These are phyloP conservation scores for Andrena fulva DNA, from an alignment of 2,888 invertebrate species.

Conservation along the genomic window DNA sequence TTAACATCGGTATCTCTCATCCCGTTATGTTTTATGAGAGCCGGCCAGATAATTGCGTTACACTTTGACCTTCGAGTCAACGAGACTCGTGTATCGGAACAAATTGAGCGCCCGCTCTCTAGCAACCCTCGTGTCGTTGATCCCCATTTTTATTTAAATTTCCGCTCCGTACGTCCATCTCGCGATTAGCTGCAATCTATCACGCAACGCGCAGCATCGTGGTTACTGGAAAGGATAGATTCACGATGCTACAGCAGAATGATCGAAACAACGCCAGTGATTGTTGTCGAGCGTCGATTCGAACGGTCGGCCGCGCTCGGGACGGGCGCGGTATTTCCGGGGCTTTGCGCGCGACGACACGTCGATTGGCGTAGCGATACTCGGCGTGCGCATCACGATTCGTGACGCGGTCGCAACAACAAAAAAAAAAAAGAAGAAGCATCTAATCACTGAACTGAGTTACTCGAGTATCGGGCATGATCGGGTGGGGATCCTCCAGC, in stretches of 20 bases:
- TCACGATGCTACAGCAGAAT: slow-evolving; percentile 21
- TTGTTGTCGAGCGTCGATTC: slow-evolving; percentile 73
- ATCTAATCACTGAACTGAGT: neutral
- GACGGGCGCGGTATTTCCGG: slow-evolving; percentile 84
- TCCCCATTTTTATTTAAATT: slow-evolving; percentile 27
- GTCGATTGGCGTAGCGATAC: slow-evolving; percentile 74
- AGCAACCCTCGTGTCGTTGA: slow-evolving; percentile 3
- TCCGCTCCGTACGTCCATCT: neutral
- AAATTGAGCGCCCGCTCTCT: neutral
- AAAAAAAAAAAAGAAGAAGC: slow-evolving; percentile 11
- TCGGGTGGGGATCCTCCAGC: neutral
- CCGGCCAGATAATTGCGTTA: slow-evolving; percentile 5
- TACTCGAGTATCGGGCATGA: no score
- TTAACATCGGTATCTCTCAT: neutral
- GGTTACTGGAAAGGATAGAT: neutral
- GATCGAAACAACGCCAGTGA: slow-evolving; percentile 69
- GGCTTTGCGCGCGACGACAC: slow-evolving; percentile 74
- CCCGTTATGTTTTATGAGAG: neutral
- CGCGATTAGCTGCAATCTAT: neutral
- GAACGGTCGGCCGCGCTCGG: slow-evolving; percentile 77
- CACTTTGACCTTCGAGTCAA: neutral
- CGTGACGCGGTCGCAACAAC: slow-evolving; percentile 58
- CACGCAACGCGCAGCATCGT: neutral
- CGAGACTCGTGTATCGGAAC: neutral
- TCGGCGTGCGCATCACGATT: slow-evolving; percentile 58